Evolutionary conservation across 2,888 invertebrate species (phyloP), one percentile per base, ranked within the genome.

Genomic region (Tiliacea citrago): DNA sequence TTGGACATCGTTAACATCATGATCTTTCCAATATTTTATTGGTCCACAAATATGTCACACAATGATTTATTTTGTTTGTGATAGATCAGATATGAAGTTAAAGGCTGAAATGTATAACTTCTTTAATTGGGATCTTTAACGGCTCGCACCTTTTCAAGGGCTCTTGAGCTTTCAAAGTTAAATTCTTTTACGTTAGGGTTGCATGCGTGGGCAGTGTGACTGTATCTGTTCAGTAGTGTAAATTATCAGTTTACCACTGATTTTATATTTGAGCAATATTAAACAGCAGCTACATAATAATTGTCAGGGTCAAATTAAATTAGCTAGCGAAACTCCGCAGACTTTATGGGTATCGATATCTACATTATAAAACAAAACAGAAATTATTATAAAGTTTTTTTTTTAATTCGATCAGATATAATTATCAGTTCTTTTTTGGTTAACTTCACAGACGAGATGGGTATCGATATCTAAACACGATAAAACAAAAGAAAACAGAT

Each of bases 1-100:
- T 86, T 62, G 80, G 75, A 66, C 86, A 77, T 88, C 82, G 84
- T 86, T 86, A 88, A 61, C 72, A 70, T 71, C 66, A 81, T 82
- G 86, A 84, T 84, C 84, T 86, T 71, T 63, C 55, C 65, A 49
- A 82, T 84, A 82, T 82, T 74, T 86, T 77, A 83, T 82, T 83
- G 73, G 80, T 73, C 67, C 73, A 69, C 77, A 75, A 78, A 81
- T 60, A 86, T 83, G 81, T 81, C 71, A 61, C 51, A 63, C 62
- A 73, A 78, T 81, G 83, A 87, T 86, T 86, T 86, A 87, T 87
- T 69, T 66, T 61, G 72, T 80, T 63, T 66, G 57, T 75, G 82
- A 87, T 73, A 77, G 83, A 87, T 79, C 72, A 77, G 83, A 87
- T 79, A 73, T 61, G 58, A 55, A 68, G 77, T 73, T 55, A 68